These are phyloP conservation scores for Oostethus manadensis DNA, from an alignment of 2,113 vertebrate genomes.

Conservation along the genomic window DNA sequence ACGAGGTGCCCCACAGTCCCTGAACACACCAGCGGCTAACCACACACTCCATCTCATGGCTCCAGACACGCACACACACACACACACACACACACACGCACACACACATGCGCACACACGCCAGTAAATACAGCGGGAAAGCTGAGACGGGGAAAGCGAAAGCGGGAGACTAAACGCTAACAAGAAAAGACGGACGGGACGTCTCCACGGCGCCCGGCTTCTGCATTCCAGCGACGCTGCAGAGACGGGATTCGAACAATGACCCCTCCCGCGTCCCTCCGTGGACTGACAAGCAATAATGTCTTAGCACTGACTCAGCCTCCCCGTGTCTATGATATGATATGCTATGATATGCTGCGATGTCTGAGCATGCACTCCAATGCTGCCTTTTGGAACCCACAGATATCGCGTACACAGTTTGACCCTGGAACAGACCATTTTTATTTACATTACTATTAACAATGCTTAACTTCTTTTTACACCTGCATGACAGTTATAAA, in stretches of 20 bases:
- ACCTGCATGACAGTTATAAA: too few relatives aligned
- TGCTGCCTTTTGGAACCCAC: too few relatives aligned
- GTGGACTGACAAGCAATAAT: background rate
- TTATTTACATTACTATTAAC: too few relatives aligned
- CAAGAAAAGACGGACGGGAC: conserved; percentile 32
- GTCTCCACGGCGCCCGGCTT: conserved; percentile 24
- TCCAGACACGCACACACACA: conserved; percentile 47
- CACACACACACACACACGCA: conserved; percentile 21
- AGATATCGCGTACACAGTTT: too few relatives aligned
- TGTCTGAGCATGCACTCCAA: too few relatives aligned
- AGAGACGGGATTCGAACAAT: background rate
- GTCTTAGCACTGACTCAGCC: too few relatives aligned
- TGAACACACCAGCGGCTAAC: conserved; percentile 57
- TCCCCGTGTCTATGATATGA: too few relatives aligned
- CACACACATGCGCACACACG: conserved; percentile 12
- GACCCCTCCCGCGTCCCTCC: background rate
- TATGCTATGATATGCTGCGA: too few relatives aligned
- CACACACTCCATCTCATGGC: conserved; percentile 53
- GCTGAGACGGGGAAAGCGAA: conserved; percentile 59
- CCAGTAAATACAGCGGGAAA: conserved; percentile 50
- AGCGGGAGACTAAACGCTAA: conserved; percentile 52
- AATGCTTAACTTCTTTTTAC: too few relatives aligned
- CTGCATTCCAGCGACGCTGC: background rate
- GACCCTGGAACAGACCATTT: too few relatives aligned
- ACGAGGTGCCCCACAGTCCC: conserved; percentile 59